Conservation (phyloP, 64 coral and sea anemone species). For the Porites lutea region DNA sequence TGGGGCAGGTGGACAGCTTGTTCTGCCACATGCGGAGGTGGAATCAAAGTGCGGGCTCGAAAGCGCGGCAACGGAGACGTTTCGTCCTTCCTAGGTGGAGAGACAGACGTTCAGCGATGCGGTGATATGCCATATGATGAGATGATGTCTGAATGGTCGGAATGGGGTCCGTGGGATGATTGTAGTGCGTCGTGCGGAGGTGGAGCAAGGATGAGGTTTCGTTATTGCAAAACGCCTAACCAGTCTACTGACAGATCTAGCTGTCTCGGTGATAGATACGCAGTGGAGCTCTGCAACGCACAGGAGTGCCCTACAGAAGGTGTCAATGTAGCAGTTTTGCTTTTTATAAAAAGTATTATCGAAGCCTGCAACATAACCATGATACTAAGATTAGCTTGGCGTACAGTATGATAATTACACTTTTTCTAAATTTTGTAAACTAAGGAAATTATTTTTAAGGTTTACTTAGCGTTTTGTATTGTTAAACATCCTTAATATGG, state of each 20-base stretch:
- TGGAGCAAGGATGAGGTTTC: constrained; percentile 76
- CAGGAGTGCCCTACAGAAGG: constrained; percentile 43
- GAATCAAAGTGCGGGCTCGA: constrained; percentile 70
- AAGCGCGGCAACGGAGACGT: constrained; percentile 20
- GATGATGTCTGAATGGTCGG: constrained; percentile 64
- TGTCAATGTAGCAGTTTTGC: background rate
- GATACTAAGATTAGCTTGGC: too few relatives aligned
- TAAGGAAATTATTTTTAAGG: too few relatives aligned
- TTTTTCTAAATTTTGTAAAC: too few relatives aligned
- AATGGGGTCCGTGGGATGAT: constrained; percentile 56
- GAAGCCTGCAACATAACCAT: too few relatives aligned
- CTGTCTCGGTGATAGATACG: constrained; percentile 59
- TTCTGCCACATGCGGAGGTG: constrained; percentile 68
- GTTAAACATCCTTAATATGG: too few relatives aligned
- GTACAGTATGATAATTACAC: too few relatives aligned
- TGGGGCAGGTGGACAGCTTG: constrained; percentile 80
- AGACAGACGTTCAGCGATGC: constrained; percentile 62
- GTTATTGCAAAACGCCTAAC: constrained; percentile 44
- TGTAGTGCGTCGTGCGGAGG: constrained; percentile 67
- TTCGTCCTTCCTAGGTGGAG: constrained; percentile 29
- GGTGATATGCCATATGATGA: constrained; percentile 63
- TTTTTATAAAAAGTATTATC: too few relatives aligned
- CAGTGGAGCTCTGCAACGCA: constrained; percentile 40
- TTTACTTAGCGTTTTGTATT: too few relatives aligned
- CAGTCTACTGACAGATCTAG: background rate